Conservation (phyloP, 2,888 invertebrate species). For the Chelonus formosanus region DNA sequence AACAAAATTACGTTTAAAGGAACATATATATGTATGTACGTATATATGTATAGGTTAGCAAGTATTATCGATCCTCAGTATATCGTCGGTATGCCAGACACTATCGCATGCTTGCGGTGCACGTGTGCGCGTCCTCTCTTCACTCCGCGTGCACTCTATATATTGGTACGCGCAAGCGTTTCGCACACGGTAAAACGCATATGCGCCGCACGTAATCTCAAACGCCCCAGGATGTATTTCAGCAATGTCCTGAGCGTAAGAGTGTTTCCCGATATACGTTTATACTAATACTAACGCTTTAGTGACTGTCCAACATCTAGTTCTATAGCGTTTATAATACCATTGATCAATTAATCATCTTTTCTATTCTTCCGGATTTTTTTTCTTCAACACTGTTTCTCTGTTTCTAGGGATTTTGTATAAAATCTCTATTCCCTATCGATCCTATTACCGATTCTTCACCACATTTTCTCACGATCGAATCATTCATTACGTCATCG, state of each 20-base stretch:
- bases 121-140: constrained; percentile 36
- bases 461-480: too few relatives aligned
- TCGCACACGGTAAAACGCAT: constrained; percentile 25
- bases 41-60: constrained; percentile 25
- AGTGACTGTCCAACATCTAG: too few relatives aligned
- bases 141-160: constrained; percentile 11
- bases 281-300: too few relatives aligned
- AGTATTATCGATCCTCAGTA: constrained; percentile 49
- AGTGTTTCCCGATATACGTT: neutral
- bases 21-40: constrained; percentile 7
- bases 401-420: too few relatives aligned
- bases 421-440: too few relatives aligned
- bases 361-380: too few relatives aligned
- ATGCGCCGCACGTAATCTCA: constrained; percentile 34
- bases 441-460: too few relatives aligned
- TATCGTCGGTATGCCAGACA: constrained; percentile 46
- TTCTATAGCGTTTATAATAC: too few relatives aligned
- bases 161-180: constrained; percentile 26
- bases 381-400: too few relatives aligned
- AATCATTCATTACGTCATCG: too few relatives aligned
- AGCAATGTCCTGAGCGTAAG: constrained; percentile 21
- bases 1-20: neutral
- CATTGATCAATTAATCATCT: too few relatives aligned
- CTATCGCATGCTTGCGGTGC: constrained; percentile 47
- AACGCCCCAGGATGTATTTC: constrained; percentile 29